Conservation (phyloP, 2,113 vertebrate species). For the Thinocorus orbignyianus region DNA sequence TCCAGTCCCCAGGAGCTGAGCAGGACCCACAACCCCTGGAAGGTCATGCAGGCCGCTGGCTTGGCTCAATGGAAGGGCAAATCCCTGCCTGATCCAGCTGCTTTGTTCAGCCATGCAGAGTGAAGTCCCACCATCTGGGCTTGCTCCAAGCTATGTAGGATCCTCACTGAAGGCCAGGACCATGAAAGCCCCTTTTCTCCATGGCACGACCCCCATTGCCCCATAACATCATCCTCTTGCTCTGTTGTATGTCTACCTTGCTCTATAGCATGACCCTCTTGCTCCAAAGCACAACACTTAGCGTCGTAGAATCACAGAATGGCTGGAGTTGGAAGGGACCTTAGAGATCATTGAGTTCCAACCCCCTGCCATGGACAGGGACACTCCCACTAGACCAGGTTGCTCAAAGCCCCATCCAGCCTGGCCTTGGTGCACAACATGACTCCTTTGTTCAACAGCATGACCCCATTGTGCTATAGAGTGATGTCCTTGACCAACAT, state of each 20-base stretch:
- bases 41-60: background rate
- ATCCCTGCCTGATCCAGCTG: background rate
- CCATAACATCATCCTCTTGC: background rate
- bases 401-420: too few relatives aligned
- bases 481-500: background rate
- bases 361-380: too few relatives aligned
- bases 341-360: too few relatives aligned
- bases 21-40: background rate
- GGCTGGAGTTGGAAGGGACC: too few relatives aligned
- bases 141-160: fast-evolving
- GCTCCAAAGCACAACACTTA: background rate
- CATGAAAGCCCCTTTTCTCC: background rate
- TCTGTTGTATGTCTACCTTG: background rate
- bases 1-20: background rate
- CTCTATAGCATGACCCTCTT: fast-evolving
- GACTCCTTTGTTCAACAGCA: background rate
- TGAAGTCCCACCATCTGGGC: background rate
- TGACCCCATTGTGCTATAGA: background rate
- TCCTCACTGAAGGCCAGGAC: background rate
- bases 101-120: background rate
- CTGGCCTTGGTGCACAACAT: background rate
- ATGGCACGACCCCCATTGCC: background rate
- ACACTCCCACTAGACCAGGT: too few relatives aligned
- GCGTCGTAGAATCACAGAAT: too few relatives aligned
- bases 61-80: background rate